Percentiles rank a stretch among this genome's conserved stretches.
Evolutionary conservation across 2,797 vertebrate species (phyloP).

Genomic region (Melopsittacus undulatus): DNA sequence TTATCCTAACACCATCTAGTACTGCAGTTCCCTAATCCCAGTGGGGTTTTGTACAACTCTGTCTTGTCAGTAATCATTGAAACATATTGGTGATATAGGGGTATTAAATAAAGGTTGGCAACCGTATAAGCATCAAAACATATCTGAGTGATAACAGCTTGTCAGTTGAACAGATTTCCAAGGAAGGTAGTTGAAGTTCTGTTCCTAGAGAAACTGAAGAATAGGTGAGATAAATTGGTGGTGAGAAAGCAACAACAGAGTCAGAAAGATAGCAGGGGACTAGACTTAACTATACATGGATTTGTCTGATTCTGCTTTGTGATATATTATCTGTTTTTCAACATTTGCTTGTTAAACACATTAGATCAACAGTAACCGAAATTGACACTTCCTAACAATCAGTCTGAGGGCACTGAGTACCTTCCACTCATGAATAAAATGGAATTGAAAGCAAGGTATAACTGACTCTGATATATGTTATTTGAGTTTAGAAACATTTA

Average conservation of each 20-base stretch:
- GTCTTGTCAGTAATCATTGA: neutral
- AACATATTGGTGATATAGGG: neutral
- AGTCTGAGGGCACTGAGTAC: neutral
- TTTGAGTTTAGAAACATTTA: neutral
- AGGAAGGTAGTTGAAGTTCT: neutral
- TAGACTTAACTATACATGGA: neutral
- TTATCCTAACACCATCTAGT: neutral
- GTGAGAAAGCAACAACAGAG: neutral
- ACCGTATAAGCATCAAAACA: neutral
- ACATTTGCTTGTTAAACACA: neutral
- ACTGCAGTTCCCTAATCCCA: neutral
- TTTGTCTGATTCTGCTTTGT: neutral
- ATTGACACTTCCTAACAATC: neutral
- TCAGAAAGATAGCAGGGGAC: neutral
- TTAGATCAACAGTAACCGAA: neutral
- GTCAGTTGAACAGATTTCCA: neutral
- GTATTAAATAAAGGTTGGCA: neutral
- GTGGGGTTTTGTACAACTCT: neutral
- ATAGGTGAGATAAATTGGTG: neutral
- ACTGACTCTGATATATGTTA: neutral
- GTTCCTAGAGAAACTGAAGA: neutral
- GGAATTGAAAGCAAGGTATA: neutral
- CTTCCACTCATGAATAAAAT: neutral
- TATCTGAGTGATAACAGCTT: neutral
- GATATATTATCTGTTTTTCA: neutral